Evolutionary conservation across 23 tunicate species (phyloP), one percentile per base, ranked within the genome.

Genomic region (Trididemnum nubilum): DNA sequence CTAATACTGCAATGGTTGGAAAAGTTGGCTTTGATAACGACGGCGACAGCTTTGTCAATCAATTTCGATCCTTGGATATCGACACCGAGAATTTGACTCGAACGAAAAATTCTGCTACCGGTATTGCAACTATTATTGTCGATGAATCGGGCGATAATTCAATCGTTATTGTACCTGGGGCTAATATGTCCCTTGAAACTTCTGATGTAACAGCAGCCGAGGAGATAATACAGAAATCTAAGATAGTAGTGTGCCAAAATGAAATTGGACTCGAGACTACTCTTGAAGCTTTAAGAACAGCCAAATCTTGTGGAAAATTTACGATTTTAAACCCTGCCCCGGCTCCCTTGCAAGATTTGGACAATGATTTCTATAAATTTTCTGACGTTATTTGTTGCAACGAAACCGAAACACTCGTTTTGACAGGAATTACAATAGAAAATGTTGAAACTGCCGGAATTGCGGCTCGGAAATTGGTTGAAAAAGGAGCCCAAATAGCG

Each of bases 311-410:
- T 24, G 86, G 83, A 27, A 57, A 65, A 0, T 61, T 36, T 18
- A 92, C 97, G 32, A 81, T 92, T n/a, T 83, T 92, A 30, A 92
- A 87, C 38, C 85, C 87, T 38, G 97, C 97, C 28, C 97, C 97
- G 65, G 97, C 97, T n/a, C 84, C 84, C 15, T 31, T 61, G 35
- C 30, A 73, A 35, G 49, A 12, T 21, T 63, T 80, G 33, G 71
- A 71, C 24, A 1, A 3, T 1, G 86, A 83, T 2, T 92, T 92
- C 65, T 92, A 33, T 33, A 57, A 49, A 63, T 49, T 64, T 1
- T 78, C 92, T 26, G 92, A 92, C 44, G 67, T 92, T 34, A 78
- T 92, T 32, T 92, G 97, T 54, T 87, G 84, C 24, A 92, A 92
- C 77, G 97, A 92, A 83, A 83, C 65, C 61, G 97, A 92, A 78